Base-by-base conservation (phyloP, 2,888 invertebrate genomes). In the Sialis lutaria region DNA sequence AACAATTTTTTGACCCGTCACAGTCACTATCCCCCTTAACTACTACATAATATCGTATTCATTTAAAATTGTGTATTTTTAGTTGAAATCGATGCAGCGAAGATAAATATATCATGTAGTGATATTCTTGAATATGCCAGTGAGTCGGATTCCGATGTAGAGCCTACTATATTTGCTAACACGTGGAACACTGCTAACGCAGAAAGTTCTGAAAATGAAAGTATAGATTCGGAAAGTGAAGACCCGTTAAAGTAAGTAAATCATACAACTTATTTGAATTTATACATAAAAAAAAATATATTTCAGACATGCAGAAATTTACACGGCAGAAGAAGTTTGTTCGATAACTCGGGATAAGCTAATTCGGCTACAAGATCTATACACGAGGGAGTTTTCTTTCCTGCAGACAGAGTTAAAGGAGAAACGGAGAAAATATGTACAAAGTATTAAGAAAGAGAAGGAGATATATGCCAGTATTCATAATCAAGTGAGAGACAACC, bases 311-410 rank as follows among this genome's bases (percentile, higher is more conserved):
- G 89, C 91, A 1, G 88, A 88, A 8, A 81, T 90, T 0, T 92
- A 79, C 61, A 90, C 92, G 0, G 83, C 85, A 0, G 89, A 93
- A 57, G 92, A 93, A 63, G 85, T 87, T 0, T 79, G 86, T 5
- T 70, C 75, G 32, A 78, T 87, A 33, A 78, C 88, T 0, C 73
- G 82, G 54, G 78, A 79, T 47, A 83, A 85, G 53, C 66, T 92
- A 41, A 74, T 79, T 9, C 71, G 80, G 41, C 67, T 93, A 1
- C 90, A 91, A 60, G 73, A 78, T 0, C 70, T 90, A 1, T 95
- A 93, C 59, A 74, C 85, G 32, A 79, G 82, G 39, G 90, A 93
- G 63, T 84, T 88, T 62, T 74, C 77, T 50, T 72, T 86, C 12
- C 67, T 93, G 37, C 78, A 83, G 42, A 75, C 79, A 51, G 60